Conservation (phyloP, 2,113 vertebrate species). For the Centrocercus urophasianus region DNA sequence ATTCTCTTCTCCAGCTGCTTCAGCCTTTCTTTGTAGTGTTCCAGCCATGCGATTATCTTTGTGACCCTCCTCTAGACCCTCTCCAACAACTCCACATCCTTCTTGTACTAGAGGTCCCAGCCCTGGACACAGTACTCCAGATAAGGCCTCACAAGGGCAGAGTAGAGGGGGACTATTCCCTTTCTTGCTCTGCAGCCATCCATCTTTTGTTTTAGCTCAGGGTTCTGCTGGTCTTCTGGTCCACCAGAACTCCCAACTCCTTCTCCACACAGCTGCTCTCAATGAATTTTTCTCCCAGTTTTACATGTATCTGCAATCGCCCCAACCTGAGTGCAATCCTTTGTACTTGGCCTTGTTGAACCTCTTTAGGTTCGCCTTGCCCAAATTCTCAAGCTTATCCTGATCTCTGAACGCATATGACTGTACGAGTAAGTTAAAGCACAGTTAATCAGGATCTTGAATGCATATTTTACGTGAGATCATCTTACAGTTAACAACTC, state of each 20-base stretch:
- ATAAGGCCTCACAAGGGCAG: background rate
- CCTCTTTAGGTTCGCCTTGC: background rate
- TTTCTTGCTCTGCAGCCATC: background rate
- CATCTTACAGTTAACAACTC: background rate
- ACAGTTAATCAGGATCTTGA: background rate
- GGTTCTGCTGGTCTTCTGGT: background rate
- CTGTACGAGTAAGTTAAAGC: background rate
- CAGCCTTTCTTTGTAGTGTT: background rate
- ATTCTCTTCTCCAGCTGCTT: background rate
- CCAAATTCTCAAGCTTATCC: background rate
- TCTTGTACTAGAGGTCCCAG: background rate
- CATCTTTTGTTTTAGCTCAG: background rate
- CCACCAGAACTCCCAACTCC: background rate
- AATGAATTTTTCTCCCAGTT: too few relatives aligned
- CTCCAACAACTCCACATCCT: background rate
- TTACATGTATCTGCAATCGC: too few relatives aligned
- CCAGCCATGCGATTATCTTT: background rate
- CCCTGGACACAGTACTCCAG: background rate
- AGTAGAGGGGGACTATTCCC: background rate
- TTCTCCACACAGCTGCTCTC: too few relatives aligned
- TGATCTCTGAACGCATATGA: background rate
- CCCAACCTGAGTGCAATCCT: background rate
- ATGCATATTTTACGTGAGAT: background rate
- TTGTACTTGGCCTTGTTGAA: background rate
- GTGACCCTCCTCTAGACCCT: background rate